Conservation (phyloP, 2,113 vertebrate species). For the Dipodomys ordii region DNA sequence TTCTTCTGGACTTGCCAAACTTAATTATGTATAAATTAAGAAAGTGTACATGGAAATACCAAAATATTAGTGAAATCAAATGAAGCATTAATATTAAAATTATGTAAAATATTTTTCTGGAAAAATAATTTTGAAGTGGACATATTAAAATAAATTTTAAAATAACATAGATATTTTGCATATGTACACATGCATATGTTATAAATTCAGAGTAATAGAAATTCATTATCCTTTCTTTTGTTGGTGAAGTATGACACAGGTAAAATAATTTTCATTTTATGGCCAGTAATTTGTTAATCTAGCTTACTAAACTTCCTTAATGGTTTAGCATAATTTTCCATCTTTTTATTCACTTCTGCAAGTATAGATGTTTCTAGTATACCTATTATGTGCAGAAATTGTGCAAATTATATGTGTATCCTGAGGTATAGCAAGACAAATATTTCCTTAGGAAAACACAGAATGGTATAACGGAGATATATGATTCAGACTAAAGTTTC, state of each 20-base stretch:
- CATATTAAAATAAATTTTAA: neutral
- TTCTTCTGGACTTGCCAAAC: neutral
- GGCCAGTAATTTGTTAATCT: neutral
- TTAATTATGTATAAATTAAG: neutral
- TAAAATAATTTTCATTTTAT: neutral
- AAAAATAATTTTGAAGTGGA: neutral
- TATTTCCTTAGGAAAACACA: neutral
- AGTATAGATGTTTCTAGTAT: neutral
- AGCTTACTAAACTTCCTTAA: neutral
- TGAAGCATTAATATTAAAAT: neutral
- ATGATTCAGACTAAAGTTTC: neutral
- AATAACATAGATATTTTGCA: neutral
- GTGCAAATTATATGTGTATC: neutral
- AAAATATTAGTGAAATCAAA: neutral
- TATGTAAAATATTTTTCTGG: too few species aligned
- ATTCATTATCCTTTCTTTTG: neutral
- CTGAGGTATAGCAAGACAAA: neutral
- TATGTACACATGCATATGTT: neutral
- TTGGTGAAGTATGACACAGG: neutral
- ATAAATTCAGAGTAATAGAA: neutral
- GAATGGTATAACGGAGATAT: neutral
- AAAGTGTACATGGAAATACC: neutral
- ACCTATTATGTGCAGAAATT: neutral
- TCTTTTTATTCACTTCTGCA: neutral
- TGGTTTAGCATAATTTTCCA: neutral